These are phyloP conservation scores for Cetonia aurata DNA, from an alignment of 2,888 invertebrate genomes.

Conservation along the genomic window DNA sequence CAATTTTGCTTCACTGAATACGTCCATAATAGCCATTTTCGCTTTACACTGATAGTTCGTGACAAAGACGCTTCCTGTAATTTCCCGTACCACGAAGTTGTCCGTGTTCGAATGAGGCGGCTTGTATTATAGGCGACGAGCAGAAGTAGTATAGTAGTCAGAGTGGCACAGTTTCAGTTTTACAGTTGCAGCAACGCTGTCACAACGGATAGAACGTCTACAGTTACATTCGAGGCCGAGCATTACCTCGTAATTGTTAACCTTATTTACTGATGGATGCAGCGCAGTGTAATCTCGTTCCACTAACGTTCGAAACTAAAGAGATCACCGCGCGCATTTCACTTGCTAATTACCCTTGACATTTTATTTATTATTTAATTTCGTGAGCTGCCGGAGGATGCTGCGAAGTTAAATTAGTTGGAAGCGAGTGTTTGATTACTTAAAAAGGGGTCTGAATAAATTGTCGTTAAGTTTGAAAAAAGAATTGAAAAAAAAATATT, in stretches of 20 bases:
- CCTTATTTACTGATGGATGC: slow-evolving; percentile 47
- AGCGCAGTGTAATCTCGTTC: slow-evolving; percentile 53
- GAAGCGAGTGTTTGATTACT: background rate
- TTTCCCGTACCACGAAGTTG: slow-evolving; percentile 46
- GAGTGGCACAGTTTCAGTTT: slow-evolving; percentile 2
- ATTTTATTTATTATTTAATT: slow-evolving; percentile 43
- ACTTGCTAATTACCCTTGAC: slow-evolving; percentile 45
- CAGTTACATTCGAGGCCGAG: slow-evolving; percentile 1
- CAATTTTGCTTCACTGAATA: background rate
- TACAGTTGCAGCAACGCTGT: slow-evolving; percentile 11
- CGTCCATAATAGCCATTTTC: slow-evolving; percentile 1
- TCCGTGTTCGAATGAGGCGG: slow-evolving; percentile 31
- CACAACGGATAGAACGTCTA: background rate
- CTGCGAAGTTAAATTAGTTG: background rate
- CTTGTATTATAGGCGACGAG: slow-evolving; percentile 1
- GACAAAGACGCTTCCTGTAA: slow-evolving; percentile 50
- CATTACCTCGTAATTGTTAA: slow-evolving; percentile 49
- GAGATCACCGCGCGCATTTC: slow-evolving; percentile 51
- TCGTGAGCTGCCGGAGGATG: background rate
- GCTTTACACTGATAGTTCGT: slow-evolving; percentile 48
- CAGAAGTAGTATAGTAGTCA: background rate
- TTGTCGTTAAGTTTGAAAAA: background rate
- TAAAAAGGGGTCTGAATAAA: background rate
- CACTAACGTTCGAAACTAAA: slow-evolving; percentile 53
- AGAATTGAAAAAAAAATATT: background rate